phyloP scores from a whole-genome alignment of 2,113 vertebrate species.

The Herpailurus yagouaroundi region DNA sequence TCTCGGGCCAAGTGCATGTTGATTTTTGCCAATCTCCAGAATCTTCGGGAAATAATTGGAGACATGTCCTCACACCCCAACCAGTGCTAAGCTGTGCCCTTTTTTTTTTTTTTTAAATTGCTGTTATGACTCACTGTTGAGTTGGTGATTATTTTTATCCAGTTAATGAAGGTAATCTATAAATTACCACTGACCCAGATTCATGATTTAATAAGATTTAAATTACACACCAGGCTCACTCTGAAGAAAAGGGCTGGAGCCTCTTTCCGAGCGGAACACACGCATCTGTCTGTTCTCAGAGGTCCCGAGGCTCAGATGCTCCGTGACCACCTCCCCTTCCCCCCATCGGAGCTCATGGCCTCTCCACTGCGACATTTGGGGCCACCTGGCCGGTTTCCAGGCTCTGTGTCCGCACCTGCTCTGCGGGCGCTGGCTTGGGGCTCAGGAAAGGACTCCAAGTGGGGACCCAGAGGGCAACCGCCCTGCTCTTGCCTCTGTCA shows the following conservation, averaged over 20 bases:
- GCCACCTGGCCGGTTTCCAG: constrained; percentile 49
- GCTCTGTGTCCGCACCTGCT: neutral
- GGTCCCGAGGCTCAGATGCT: neutral
- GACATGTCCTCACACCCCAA: constrained; percentile 67
- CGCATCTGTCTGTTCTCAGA: constrained; percentile 57
- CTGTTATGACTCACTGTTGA: constrained; percentile 78
- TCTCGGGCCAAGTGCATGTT: neutral
- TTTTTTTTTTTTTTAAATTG: constrained; percentile 46
- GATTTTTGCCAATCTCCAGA: constrained; percentile 52
- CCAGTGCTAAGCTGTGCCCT: neutral
- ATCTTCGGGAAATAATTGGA: constrained; percentile 66
- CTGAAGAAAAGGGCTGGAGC: neutral
- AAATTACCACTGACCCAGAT: constrained; percentile 83
- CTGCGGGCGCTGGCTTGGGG: neutral
- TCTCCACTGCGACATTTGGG: neutral
- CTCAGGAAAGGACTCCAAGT: neutral
- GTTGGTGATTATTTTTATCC: constrained; percentile 81
- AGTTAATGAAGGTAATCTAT: constrained; percentile 84
- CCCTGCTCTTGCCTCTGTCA: neutral
- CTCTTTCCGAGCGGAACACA: neutral
- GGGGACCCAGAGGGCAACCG: neutral
- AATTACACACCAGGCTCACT: constrained; percentile 65
- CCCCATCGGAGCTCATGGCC: fast-evolving
- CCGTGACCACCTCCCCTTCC: fast-evolving
- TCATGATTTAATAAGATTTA: constrained; percentile 82